phyloP scores from a whole-genome alignment of 2,797 vertebrate species.

The Protosalanx chinensis region DNA sequence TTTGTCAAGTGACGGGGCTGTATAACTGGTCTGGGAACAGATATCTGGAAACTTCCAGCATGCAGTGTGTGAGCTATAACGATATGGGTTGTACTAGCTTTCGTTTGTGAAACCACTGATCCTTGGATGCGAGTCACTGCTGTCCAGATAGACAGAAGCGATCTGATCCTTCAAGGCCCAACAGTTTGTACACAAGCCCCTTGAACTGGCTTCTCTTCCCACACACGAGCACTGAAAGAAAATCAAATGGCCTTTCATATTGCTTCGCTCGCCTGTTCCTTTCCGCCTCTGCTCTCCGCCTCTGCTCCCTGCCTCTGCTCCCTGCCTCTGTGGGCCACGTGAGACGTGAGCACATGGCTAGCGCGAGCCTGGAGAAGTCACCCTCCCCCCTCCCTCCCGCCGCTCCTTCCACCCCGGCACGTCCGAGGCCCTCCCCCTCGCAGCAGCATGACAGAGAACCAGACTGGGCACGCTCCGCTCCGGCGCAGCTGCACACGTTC shows the following conservation, averaged over 20 bases:
- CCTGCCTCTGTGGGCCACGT: conserved; percentile 72
- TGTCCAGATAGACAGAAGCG: no score
- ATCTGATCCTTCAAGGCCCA: no score
- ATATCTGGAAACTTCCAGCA: no score
- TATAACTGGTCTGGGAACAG: no score
- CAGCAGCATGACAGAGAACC: conserved; percentile 23
- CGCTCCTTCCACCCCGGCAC: conserved; percentile 25
- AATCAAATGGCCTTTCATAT: neutral
- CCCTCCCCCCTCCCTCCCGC: conserved; percentile 30
- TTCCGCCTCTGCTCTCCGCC: neutral
- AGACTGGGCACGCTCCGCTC: conserved; percentile 6
- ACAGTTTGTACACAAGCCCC: no score
- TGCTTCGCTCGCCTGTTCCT: neutral
- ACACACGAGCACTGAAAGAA: neutral
- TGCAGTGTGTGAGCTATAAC: no score
- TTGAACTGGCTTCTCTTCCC: neutral
- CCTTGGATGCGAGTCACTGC: no score
- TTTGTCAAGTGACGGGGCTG: no score
- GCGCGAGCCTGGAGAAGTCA: conserved; percentile 66
- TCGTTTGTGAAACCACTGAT: no score
- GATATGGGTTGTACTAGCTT: no score
- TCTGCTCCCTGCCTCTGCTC: conserved; percentile 29
- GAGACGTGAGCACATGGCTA: conserved; percentile 83
- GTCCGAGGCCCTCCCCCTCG: conserved; percentile 17
- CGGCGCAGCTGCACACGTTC: conserved; percentile 2